These are phyloP conservation scores for Leptopterna dolabrata DNA, from an alignment of 2,888 invertebrate species.

Conservation along the genomic window DNA sequence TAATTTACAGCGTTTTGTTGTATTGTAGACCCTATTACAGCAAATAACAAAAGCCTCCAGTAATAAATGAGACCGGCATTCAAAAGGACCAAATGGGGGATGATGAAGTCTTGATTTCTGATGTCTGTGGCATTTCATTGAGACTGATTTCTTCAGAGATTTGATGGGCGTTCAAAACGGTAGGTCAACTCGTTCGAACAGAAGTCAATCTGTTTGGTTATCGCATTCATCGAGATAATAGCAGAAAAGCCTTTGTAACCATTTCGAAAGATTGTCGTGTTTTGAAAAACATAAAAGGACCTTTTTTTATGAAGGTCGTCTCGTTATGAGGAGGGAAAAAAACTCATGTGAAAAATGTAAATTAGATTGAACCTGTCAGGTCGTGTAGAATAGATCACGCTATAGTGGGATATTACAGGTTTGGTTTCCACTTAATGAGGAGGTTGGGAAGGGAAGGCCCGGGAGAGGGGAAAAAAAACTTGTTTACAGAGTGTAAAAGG, in stretches of 20 bases:
- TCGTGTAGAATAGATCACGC: conserved; percentile 47
- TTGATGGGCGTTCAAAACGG: neutral
- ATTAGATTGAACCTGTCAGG: conserved; percentile 47
- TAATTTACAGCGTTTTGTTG: too few species aligned
- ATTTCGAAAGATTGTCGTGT: neutral
- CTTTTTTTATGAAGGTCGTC: neutral
- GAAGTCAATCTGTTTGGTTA: neutral
- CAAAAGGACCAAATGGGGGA: too few species aligned
- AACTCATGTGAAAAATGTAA: conserved; percentile 35
- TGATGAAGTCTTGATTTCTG: too few species aligned
- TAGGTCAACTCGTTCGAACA: neutral
- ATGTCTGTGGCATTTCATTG: too few species aligned
- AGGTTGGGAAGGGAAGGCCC: neutral
- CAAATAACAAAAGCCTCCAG: too few species aligned
- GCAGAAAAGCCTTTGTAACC: neutral
- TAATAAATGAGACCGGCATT: too few species aligned
- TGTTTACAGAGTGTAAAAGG: conserved; percentile 49
- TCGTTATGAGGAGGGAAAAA: neutral
- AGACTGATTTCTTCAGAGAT: too few species aligned
- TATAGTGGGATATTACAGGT: conserved; percentile 41
- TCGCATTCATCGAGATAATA: neutral
- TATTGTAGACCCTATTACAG: too few species aligned
- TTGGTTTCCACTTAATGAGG: conserved; percentile 51
- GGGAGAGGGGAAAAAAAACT: conserved; percentile 35
- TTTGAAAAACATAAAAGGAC: neutral